Evolutionary conservation across 64 coral and sea anemone species (phyloP), one percentile per base, ranked within the genome.

Genomic region (Dendrophyllia cribrosa): DNA sequence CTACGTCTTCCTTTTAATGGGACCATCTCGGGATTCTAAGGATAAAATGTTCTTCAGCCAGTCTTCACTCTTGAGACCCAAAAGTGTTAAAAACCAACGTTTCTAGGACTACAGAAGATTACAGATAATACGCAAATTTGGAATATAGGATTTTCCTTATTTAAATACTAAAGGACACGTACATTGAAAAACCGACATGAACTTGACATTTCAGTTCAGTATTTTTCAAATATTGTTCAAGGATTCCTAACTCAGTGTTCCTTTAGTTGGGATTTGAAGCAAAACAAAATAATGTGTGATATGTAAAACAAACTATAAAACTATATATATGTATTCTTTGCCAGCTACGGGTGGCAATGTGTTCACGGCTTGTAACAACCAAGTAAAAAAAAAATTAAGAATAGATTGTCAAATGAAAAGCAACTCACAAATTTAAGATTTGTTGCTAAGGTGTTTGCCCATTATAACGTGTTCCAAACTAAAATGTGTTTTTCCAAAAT

Each of bases 111-210:
- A 52, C 48, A 1, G 7, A 21, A 55, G 8, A 49, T 24, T 77
- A 55, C 21, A 53, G 49, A 58, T 5, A 75, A 16, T 77, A 77
- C 56, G 75, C 49, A 77, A 77, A 77, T 77, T 77, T 77, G 0
- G 17, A 5, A 24, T n/a, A 8, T 4, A 20, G 20, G 4, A 23
- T 8, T 13, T 77, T 6, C 21, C 20, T 23, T 22, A n/a, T 43
- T 76, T 19, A 34, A 34, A 34, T 34, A 34, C 34, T 34, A 34
- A 53, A 10, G 5, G 48, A 52, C 49, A 53, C 49, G 19, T 77
- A 22, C 17, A 55, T 55, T 55, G 3, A 9, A 58, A 55, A 77
- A 77, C 20, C 51, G 46, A 55, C 51, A 11, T 17, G 19, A 44
- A 3, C 7, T 58, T 24, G 21, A 56, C 20, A 25, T 17, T 75